Evolutionary conservation across 2,113 vertebrate species (phyloP).

Genomic region (Colistium nudipinnis): DNA sequence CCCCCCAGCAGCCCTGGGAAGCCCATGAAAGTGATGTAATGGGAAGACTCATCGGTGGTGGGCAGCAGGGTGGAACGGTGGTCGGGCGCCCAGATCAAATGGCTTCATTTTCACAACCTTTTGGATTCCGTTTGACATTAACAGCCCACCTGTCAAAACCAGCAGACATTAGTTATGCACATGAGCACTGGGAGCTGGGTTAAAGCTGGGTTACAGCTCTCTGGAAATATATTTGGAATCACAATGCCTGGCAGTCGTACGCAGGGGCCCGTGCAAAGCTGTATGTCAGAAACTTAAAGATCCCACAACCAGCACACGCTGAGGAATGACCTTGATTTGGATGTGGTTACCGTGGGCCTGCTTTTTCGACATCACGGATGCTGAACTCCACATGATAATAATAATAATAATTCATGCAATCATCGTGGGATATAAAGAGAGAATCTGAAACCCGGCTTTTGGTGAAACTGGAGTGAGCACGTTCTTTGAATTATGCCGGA

Average conservation of each 20-base stretch:
- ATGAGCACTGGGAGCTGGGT: conserved; percentile 41
- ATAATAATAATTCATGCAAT: conserved; percentile 33
- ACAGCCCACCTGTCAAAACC: conserved; percentile 53
- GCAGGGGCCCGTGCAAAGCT: not conserved
- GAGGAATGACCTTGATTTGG: conserved; percentile 47
- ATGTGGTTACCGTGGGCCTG: conserved; percentile 7
- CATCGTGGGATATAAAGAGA: conserved; percentile 51
- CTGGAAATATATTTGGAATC: conserved; percentile 17
- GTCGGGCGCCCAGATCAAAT: conserved; percentile 57
- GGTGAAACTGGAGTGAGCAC: conserved; percentile 4
- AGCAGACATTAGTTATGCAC: conserved; percentile 10
- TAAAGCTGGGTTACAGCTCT: conserved; percentile 36
- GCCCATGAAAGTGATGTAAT: conserved; percentile 68
- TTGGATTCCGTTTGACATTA: conserved; percentile 44
- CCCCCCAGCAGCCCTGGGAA: conserved; percentile 45
- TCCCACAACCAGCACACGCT: conserved; percentile 4
- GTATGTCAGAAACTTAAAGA: conserved; percentile 5
- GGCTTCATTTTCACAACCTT: conserved; percentile 26
- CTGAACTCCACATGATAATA: conserved; percentile 30
- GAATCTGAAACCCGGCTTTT: conserved; percentile 29
- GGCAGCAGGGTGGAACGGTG: conserved; percentile 48
- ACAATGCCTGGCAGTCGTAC: conserved; percentile 5
- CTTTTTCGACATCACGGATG: conserved; percentile 33
- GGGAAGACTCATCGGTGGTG: conserved; percentile 51
- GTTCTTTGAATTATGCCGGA: conserved; percentile 43